Percentiles rank a stretch among this genome's conserved stretches.
Conservation (phyloP, 2,888 invertebrate species). For the Drosophila demipolita region DNA sequence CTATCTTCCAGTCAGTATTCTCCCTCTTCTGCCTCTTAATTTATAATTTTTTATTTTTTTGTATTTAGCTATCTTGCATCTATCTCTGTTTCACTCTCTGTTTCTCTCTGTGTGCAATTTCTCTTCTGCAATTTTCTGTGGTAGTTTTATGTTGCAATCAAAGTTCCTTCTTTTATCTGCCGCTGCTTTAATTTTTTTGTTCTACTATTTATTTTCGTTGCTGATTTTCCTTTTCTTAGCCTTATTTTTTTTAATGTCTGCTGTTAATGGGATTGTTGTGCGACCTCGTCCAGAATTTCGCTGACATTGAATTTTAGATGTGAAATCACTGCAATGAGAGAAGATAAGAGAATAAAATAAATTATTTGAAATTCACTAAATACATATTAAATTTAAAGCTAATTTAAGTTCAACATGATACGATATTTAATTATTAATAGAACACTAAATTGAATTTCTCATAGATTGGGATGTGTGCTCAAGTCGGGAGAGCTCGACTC, state of each 20-base stretch:
- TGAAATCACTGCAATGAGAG: slow-evolving; percentile 36
- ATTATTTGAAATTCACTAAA: not conserved
- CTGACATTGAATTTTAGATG: slow-evolving; percentile 36
- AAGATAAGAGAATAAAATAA: not conserved
- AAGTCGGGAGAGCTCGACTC: not conserved
- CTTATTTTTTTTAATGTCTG: slow-evolving; percentile 26
- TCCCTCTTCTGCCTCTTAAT: not conserved
- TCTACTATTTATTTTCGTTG: not conserved
- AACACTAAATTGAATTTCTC: not conserved
- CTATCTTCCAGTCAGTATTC: slow-evolving; percentile 41
- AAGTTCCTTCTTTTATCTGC: slow-evolving; percentile 49
- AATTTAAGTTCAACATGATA: not conserved
- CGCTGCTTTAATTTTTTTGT: slow-evolving; percentile 46
- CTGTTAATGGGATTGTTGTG: slow-evolving; percentile 54
- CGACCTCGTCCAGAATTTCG: slow-evolving; percentile 12
- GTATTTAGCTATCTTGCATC: slow-evolving; percentile 32
- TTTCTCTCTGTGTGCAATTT: slow-evolving; percentile 44
- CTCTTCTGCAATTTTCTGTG: slow-evolving; percentile 67
- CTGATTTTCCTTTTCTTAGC: not conserved
- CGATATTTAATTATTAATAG: not conserved
- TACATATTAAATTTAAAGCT: slow-evolving; percentile 8
- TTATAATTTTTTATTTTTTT: slow-evolving; percentile 1
- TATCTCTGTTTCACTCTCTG: slow-evolving; percentile 11
- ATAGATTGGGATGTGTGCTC: not conserved
- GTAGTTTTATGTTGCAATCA: slow-evolving; percentile 64